Evolutionary conservation across 2,888 invertebrate genomes (phyloP), one percentile per base, ranked within the genome.

Genomic region (Oxytorus armatus): DNA sequence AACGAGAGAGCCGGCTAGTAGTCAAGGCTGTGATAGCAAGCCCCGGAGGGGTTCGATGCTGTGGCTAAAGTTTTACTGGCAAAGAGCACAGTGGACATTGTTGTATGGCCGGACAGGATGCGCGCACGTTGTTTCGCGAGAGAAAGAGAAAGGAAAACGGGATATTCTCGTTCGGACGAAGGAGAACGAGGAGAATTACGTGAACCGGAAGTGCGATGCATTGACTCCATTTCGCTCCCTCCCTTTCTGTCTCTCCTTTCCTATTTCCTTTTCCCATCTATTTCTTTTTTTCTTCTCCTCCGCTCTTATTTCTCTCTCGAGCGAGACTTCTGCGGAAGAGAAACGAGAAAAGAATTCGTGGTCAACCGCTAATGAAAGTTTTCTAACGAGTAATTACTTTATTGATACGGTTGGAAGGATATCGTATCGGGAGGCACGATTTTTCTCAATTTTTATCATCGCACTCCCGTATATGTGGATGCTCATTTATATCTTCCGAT

Each of bases 351-450:
- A n/a, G 39, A 3, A 82, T 77, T 73, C 78, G 55, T n/a, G 65
- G 84, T 85, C 84, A 88, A 85, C 85, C 86, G 84, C 87, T 88
- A 89, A 89, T 90, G 88, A 90, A 90, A 90, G 86, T 90, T 88
- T 86, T 65, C 86, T 83, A 80, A 77, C 79, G 78, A 85, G 87
- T 90, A 90, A 91, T 90, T 91, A 88, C 90, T 91, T 90, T 89
- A 90, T 90, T 88, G 90, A 91, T 90, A 88, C 88, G 86, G 69
- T 66, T 42, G 18, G 69, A 77, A 74, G 78, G 85, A 85, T 82
- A 83, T 82, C 78, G 72, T 68, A 29, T 33, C 39, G 69, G 66
- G 72, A 76, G 73, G 83, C 81, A 85, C 86, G 85, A 90, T 90
- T 90, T 90, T 89, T 90, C 89, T 90, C 88, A 85, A 88, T 90